Conservation (phyloP, 2,113 vertebrate species). For the Calyptomena viridis region DNA sequence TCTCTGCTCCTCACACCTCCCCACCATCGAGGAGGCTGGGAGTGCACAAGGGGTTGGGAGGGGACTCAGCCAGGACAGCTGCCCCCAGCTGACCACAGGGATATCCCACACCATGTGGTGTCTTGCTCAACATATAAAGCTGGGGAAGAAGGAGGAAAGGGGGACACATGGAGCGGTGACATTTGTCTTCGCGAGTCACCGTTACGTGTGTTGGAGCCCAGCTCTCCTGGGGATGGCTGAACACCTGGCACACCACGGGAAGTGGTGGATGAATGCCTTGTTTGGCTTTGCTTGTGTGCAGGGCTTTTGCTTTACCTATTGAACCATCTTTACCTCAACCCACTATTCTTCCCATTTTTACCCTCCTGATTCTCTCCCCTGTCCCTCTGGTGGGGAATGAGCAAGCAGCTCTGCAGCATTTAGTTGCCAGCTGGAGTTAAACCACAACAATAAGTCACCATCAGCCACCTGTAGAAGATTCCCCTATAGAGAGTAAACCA, state of each 20-base stretch:
- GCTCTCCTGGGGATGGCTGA: not conserved
- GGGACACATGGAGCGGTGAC: no score
- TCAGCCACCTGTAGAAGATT: not conserved
- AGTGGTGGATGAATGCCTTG: no score
- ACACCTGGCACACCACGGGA: not conserved
- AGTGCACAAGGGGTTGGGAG: not conserved
- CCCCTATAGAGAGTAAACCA: not conserved
- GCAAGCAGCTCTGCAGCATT: not conserved
- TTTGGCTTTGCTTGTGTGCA: not conserved
- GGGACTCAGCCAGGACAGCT: not conserved
- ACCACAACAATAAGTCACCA: not conserved
- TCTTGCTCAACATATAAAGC: not conserved
- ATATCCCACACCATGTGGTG: not conserved
- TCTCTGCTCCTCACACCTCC: not conserved
- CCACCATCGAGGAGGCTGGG: not conserved
- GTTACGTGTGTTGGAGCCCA: accelerated
- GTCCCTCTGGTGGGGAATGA: not conserved
- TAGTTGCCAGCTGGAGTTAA: not conserved
- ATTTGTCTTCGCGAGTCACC: not conserved
- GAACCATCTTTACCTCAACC: not conserved
- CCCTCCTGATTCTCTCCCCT: not conserved
- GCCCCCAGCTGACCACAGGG: not conserved
- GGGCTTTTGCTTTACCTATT: not conserved
- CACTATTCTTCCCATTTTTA: not conserved
- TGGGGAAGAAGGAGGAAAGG: not conserved